Conservation (phyloP, 2,888 invertebrate species). For the Dorcus parallelipipedus region DNA sequence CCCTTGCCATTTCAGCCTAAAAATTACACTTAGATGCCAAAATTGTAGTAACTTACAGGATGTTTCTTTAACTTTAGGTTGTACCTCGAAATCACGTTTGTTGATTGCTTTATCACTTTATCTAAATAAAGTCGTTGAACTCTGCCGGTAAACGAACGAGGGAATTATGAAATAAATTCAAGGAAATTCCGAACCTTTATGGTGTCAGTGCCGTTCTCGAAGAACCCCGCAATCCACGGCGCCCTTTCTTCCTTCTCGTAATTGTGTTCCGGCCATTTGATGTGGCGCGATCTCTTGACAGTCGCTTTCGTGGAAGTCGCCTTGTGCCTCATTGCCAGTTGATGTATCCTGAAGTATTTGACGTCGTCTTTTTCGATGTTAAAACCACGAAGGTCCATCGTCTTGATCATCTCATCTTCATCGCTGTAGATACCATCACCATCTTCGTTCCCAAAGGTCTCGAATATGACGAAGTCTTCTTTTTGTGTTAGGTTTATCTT, state of each 20-base stretch:
- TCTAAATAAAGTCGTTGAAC: no score
- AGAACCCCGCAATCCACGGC: conserved; percentile 31
- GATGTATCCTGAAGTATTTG: conserved; percentile 42
- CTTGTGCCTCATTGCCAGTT: conserved; percentile 33
- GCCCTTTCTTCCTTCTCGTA: conserved; percentile 31
- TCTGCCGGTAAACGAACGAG: no score
- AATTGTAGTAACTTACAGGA: no score
- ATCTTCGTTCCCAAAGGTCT: conserved; percentile 40
- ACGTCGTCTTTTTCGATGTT: conserved; percentile 32
- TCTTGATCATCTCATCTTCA: conserved; percentile 48
- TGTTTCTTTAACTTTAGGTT: no score
- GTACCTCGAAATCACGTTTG: no score
- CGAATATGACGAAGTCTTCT: conserved; percentile 44
- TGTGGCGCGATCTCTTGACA: neutral
- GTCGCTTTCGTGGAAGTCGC: conserved; percentile 12
- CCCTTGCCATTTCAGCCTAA: no score
- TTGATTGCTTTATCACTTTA: no score
- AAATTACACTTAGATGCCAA: no score
- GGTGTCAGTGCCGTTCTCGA: neutral
- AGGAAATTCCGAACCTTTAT: no score
- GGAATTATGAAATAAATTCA: no score
- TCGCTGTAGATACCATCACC: conserved; percentile 42
- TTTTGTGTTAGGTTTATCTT: conserved; percentile 41
- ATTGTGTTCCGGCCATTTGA: conserved; percentile 28
- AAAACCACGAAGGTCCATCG: conserved; percentile 31